Evolutionary conservation across 2,113 vertebrate genomes (phyloP).

Genomic region (Coptodon rendalli): DNA sequence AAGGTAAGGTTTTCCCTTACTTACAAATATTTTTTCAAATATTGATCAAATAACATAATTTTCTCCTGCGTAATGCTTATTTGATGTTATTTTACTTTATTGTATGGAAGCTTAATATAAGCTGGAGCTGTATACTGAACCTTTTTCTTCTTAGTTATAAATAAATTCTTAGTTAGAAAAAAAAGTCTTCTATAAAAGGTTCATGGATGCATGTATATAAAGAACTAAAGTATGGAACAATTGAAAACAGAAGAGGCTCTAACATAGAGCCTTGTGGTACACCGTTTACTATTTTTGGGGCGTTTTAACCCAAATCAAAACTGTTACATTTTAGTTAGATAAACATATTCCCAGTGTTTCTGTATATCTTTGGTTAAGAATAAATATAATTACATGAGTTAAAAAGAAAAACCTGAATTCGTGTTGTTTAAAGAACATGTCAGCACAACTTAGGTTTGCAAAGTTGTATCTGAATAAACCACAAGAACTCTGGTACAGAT

Average conservation of each 20-base stretch:
- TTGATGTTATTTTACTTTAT: neutral
- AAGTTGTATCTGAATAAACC: neutral
- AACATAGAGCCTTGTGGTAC: neutral
- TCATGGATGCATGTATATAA: neutral
- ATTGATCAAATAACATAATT: neutral
- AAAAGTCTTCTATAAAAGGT: neutral
- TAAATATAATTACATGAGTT: neutral
- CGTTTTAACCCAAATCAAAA: neutral
- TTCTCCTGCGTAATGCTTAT: neutral
- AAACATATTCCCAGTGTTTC: neutral
- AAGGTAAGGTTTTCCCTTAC: constrained; percentile 57
- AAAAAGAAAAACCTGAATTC: neutral
- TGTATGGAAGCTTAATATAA: neutral
- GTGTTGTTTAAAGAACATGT: neutral
- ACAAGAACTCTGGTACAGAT: neutral
- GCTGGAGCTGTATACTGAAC: neutral
- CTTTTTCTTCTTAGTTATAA: neutral
- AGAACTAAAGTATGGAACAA: neutral
- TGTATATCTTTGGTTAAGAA: neutral
- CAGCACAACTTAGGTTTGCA: neutral
- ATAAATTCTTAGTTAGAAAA: neutral
- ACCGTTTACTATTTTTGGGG: neutral
- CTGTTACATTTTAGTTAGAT: neutral
- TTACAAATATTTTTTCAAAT: neutral
- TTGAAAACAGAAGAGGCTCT: neutral